Percentiles rank a stretch among this genome's conserved stretches.
Conservation (phyloP, 2,797 vertebrate genomes). For the Takifugu rubripes region DNA sequence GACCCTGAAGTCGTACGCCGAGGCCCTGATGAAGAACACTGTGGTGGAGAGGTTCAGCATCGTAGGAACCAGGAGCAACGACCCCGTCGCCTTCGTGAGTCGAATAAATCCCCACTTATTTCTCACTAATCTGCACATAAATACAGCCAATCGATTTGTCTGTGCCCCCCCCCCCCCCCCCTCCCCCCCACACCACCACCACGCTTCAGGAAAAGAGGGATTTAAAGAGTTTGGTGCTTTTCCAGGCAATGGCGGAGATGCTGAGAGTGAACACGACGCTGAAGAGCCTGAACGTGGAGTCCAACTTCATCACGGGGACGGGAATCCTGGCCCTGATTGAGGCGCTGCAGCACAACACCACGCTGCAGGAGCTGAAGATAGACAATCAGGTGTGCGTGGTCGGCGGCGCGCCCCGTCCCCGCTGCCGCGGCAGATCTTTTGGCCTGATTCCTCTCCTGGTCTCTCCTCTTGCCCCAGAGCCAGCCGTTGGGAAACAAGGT, state of each 20-base stretch:
- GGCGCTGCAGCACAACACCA: conserved; percentile 85
- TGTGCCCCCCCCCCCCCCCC: too few relatives aligned
- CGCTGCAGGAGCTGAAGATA: conserved; percentile 91
- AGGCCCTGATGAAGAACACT: conserved; percentile 86
- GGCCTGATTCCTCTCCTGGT: not conserved
- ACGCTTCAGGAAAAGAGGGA: too few relatives aligned
- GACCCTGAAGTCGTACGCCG: conserved; percentile 88
- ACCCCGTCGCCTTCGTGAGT: conserved; percentile 93
- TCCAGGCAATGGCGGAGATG: conserved; percentile 93
- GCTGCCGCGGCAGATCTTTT: not conserved
- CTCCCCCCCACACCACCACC: too few relatives aligned
- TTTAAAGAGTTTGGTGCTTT: conserved; percentile 7
- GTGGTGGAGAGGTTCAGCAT: conserved; percentile 93
- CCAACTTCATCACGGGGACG: conserved; percentile 94
- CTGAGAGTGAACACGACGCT: conserved; percentile 86
- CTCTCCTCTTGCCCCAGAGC: conserved; percentile 75
- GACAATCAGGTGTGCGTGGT: conserved; percentile 88
- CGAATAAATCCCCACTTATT: too few relatives aligned
- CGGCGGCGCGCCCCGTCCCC: too few relatives aligned
- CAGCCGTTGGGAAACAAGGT: conserved; percentile 97
- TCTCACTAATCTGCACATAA: too few relatives aligned
- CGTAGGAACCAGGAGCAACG: conserved; percentile 93
- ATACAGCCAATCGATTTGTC: too few relatives aligned
- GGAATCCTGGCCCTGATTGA: conserved; percentile 86
- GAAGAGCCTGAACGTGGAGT: conserved; percentile 93